A percentile compares a stretch with the other conserved stretches of the same genome.
phyloP scores from a whole-genome alignment of 2,888 invertebrate species.

The Erebia ligea region DNA sequence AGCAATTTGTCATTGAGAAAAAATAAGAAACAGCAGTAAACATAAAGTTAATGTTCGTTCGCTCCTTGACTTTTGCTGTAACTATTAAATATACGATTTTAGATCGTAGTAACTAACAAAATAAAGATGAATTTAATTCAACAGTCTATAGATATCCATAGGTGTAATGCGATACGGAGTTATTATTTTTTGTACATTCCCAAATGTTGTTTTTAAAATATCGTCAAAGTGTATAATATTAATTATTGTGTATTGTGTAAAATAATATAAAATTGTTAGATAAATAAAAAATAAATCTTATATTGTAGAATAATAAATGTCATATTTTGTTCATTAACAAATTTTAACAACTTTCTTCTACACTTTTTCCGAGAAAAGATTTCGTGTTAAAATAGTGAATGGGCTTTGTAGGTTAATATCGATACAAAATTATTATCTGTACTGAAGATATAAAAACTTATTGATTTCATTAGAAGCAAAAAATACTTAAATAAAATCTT shows the following conservation, averaged over 20 bases:
- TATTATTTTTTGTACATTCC: slow-evolving; percentile 64
- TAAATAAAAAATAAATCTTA: slow-evolving; percentile 30
- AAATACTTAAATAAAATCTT: background rate
- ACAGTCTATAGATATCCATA: slow-evolving; percentile 47
- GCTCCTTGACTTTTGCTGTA: slow-evolving; percentile 33
- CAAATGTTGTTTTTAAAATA: slow-evolving; percentile 42
- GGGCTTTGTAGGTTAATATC: background rate
- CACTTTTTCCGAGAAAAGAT: slow-evolving; percentile 9
- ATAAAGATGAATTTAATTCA: slow-evolving; percentile 43
- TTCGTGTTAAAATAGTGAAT: slow-evolving; percentile 16
- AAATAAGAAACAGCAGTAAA: background rate
- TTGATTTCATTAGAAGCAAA: background rate
- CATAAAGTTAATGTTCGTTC: slow-evolving; percentile 12
- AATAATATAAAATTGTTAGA: slow-evolving; percentile 35
- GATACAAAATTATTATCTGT: background rate
- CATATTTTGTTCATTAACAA: slow-evolving; percentile 8
- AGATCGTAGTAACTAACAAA: slow-evolving; percentile 37
- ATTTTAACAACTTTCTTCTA: slow-evolving; percentile 6
- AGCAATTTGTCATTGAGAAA: background rate
- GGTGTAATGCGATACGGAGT: slow-evolving; percentile 47
- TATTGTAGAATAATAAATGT: slow-evolving; percentile 11
- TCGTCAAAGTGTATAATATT: slow-evolving; percentile 36
- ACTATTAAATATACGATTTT: slow-evolving; percentile 28
- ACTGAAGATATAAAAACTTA: no score
- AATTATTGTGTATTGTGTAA: slow-evolving; percentile 28